Conservation (phyloP, 2,113 vertebrate genomes). For the Ifrita kowaldi region DNA sequence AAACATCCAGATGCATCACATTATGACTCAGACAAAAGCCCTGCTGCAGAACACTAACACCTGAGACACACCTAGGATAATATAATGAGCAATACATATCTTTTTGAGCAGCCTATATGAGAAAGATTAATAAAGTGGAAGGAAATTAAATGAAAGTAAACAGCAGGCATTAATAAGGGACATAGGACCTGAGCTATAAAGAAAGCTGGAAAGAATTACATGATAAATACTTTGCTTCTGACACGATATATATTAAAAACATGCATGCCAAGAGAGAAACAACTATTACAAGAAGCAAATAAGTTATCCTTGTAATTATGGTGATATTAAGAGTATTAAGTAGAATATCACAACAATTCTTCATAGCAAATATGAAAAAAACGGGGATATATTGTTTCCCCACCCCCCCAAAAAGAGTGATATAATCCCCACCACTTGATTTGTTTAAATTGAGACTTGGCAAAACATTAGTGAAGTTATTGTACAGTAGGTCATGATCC, state of each 20-base stretch:
- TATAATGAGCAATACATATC: not conserved
- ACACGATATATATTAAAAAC: not conserved
- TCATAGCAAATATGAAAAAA: not conserved
- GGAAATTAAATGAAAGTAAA: not conserved
- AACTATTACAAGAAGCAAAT: not conserved
- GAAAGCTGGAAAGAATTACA: not conserved
- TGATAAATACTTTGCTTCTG: not conserved
- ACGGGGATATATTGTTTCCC: not conserved
- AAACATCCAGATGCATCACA: not conserved
- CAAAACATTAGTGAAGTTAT: conserved; percentile 47
- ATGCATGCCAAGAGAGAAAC: not conserved
- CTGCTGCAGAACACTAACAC: not conserved
- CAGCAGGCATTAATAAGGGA: not conserved
- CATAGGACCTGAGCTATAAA: not conserved
- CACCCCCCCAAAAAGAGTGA: not conserved
- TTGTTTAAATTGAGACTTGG: conserved; percentile 58
- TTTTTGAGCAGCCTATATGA: not conserved
- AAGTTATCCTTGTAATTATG: not conserved
- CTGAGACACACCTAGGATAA: not conserved
- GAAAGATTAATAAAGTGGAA: not conserved
- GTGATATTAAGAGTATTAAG: not conserved
- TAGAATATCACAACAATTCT: not conserved
- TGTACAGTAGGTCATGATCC: conserved; percentile 58
- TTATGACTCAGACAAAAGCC: not conserved
- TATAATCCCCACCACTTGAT: conserved; percentile 13